These are phyloP conservation scores for Cyanoderma ruficeps DNA, from an alignment of 2,113 vertebrate genomes.

Conservation along the genomic window DNA sequence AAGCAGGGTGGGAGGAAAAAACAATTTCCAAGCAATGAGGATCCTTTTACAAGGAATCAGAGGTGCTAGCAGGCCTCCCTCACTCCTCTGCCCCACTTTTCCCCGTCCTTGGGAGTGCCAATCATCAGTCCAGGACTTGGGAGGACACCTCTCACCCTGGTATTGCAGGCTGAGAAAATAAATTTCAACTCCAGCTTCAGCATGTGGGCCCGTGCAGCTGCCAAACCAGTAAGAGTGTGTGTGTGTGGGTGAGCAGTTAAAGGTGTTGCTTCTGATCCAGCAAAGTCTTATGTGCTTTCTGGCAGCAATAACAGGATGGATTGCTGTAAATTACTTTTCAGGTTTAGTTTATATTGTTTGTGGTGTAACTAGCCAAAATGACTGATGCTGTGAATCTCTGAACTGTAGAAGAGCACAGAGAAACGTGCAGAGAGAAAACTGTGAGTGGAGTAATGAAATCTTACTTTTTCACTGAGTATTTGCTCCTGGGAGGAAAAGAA, in stretches of 20 bases:
- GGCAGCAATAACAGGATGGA: not conserved
- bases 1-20: not conserved
- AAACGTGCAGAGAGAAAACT: not conserved
- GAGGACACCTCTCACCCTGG: not conserved
- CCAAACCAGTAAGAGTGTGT: not conserved
- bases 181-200: not conserved
- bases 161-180: not conserved
- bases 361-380: not conserved
- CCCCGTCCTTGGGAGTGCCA: not conserved
- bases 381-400: not conserved
- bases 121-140: rapidly evolving
- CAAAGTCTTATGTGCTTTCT: not conserved
- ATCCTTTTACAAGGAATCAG: not conserved
- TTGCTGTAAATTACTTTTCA: not conserved
- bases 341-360: not conserved
- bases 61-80: not conserved
- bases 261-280: not conserved
- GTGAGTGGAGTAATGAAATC: not conserved
- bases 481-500: not conserved
- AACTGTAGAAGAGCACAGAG: not conserved
- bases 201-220: not conserved
- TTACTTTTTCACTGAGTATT: not conserved
- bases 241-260: not conserved
- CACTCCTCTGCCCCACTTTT: not conserved
- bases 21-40: not conserved